Conservation (phyloP, 2,888 invertebrate genomes). For the Aphodius sticticus region DNA sequence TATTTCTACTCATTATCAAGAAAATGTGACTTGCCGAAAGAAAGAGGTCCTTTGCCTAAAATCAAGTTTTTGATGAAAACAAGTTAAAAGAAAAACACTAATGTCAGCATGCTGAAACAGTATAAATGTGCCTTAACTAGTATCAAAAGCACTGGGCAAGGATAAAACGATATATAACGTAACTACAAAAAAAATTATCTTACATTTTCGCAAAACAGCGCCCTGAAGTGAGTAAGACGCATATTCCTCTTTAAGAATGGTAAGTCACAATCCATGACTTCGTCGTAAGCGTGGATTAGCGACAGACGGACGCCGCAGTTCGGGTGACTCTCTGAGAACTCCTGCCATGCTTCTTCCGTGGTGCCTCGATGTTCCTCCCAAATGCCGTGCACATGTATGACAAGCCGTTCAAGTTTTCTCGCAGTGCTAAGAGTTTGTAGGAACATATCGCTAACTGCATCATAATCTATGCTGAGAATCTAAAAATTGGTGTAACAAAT, state of each 20-base stretch:
- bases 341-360: constrained; percentile 70
- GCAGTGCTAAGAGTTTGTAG: constrained; percentile 54
- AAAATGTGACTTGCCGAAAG: too few relatives aligned
- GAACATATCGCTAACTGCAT: constrained; percentile 63
- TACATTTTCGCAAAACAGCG: constrained; percentile 75
- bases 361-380: constrained; percentile 70
- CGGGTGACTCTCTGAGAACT: constrained; percentile 64
- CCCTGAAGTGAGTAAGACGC: constrained; percentile 77
- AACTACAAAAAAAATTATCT: constrained; percentile 43
- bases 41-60: too few relatives aligned
- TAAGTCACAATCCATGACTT: constrained; percentile 67
- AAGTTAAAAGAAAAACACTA: too few relatives aligned
- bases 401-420: constrained; percentile 65
- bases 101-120: too few relatives aligned
- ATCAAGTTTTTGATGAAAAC: too few relatives aligned
- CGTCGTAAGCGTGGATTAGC: constrained; percentile 74
- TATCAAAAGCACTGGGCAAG: too few relatives aligned
- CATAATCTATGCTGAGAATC: constrained; percentile 67
- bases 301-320: constrained; percentile 68
- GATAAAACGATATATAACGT: not conserved
- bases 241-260: constrained; percentile 72
- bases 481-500: constrained; percentile 41
- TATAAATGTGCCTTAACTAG: too few relatives aligned
- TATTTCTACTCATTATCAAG: too few relatives aligned
- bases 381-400: constrained; percentile 75